Percentiles rank a stretch among this genome's conserved stretches.
Conservation (phyloP, 2,113 vertebrate species). For the Gopherus flavomarginatus region DNA sequence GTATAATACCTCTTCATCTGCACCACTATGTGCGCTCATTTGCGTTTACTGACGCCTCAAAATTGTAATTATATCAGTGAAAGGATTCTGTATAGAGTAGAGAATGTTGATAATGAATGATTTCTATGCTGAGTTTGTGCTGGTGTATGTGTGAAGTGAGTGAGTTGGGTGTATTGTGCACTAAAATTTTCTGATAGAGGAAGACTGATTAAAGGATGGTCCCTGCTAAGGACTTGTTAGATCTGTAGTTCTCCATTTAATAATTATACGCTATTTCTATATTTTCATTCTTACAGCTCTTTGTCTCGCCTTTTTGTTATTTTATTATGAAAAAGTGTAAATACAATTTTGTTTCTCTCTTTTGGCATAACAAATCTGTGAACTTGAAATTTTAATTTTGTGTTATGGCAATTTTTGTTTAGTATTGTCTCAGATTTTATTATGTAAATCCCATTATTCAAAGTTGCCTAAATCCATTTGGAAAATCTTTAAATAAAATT, state of each 20-base stretch:
- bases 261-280: constrained; percentile 87
- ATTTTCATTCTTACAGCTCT: constrained; percentile 83
- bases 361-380: constrained; percentile 95
- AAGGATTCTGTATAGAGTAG: constrained; percentile 89
- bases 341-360: constrained; percentile 90
- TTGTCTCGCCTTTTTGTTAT: constrained; percentile 85
- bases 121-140: constrained; percentile 82
- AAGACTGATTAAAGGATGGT: constrained; percentile 83
- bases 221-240: constrained; percentile 89
- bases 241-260: constrained; percentile 90
- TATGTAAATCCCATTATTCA: constrained; percentile 99
- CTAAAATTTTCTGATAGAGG: constrained; percentile 88
- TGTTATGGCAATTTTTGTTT: constrained; percentile 91
- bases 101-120: constrained; percentile 80
- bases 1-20: constrained; percentile 82
- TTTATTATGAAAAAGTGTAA: constrained; percentile 97
- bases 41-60: constrained; percentile 72
- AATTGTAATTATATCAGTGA: constrained; percentile 79
- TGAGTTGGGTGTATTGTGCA: constrained; percentile 90
- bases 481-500: constrained; percentile 98
- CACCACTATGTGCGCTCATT: constrained; percentile 74
- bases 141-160: constrained; percentile 90
- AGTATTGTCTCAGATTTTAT: constrained; percentile 98
- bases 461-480: constrained; percentile 99
- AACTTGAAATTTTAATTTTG: constrained; percentile 94